Base-by-base conservation (phyloP, 2,888 invertebrate genomes). In the Melieria picta region DNA sequence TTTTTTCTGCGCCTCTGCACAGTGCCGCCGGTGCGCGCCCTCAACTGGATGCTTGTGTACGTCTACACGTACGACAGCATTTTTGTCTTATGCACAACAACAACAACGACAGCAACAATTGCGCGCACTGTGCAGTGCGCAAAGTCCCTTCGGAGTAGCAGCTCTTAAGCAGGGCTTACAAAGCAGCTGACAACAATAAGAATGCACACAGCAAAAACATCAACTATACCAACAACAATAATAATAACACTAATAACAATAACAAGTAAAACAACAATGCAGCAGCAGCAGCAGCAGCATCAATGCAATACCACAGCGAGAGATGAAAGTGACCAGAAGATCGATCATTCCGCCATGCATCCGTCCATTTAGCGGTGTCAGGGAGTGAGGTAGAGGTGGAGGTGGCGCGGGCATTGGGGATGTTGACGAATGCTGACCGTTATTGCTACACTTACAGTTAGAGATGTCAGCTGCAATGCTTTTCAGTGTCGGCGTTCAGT, bases 301-400 rank as follows among this genome's bases (percentile, higher is more conserved):
- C 30, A 30, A 30, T 30, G 30, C 30, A 30, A 30, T 30, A 30
- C 30, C 30, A 30, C 30, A 30, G 3, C 30, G 30, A 7, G 4
- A 63, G 64, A 46, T 52, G 43, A 65, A 64, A 74, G 72, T 75
- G 69, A 70, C 75, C 74, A 72, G 72, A 78, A 81, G 82, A 81
- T 81, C 80, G 82, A 82, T 81, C 82, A 82, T 79, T 80, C 16
- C 42, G 13, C 6, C 57, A 43, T 62, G 46, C 56, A 69, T 56
- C 56, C 62, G 13, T 42, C 63, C 30, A 30, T 30, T 30, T 30
- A 30, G 30, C 30, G 30, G 30, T 30, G 30, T 30, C 30, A 30
- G 30, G 30, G 30, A 30, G 30, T 30, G 30, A 1, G 30, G 30
- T 30, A 0, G 30, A 30, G 30, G 1, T 30, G 30, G 30, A 30